These are phyloP conservation scores for Maniola hyperantus DNA, from an alignment of 2,888 invertebrate genomes.

Conservation along the genomic window DNA sequence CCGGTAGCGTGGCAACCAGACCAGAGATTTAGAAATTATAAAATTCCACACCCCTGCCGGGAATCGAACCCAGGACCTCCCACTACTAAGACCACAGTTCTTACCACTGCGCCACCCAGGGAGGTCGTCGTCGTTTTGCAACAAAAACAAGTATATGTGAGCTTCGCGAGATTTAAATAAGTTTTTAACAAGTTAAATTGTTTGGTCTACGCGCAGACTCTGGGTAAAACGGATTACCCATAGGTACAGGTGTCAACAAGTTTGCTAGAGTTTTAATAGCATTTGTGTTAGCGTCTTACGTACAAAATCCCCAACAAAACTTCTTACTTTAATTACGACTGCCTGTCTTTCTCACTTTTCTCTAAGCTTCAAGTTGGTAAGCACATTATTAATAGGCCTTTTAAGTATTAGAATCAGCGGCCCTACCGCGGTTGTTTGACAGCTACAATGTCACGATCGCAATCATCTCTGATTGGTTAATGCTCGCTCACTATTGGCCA, in stretches of 20 bases:
- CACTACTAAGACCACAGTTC: too few species aligned
- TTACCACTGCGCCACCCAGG: too few species aligned
- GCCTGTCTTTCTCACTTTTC: neutral
- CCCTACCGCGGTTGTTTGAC: too few species aligned
- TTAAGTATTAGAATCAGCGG: neutral
- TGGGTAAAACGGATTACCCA: constrained; percentile 35
- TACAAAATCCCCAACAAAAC: constrained; percentile 6
- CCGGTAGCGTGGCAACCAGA: too few species aligned
- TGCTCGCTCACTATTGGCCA: too few species aligned
- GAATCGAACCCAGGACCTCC: too few species aligned
- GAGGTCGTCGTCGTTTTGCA: too few species aligned
- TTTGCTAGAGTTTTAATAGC: constrained; percentile 38
- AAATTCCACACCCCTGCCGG: too few species aligned
- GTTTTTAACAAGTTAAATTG: constrained; percentile 43
- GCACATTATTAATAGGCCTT: neutral
- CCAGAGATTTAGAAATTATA: too few species aligned
- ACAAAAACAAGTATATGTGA: constrained; percentile 33
- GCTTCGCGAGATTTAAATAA: constrained; percentile 39
- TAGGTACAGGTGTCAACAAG: constrained; percentile 40
- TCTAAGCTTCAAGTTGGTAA: neutral
- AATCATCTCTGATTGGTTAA: too few species aligned
- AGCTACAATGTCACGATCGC: too few species aligned
- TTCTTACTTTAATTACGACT: constrained; percentile 12
- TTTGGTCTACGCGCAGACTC: constrained; percentile 31
- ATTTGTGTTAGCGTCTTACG: constrained; percentile 29